Evolutionary conservation across 2,797 vertebrate species (phyloP).

Genomic region (Linurgus olivaceus): DNA sequence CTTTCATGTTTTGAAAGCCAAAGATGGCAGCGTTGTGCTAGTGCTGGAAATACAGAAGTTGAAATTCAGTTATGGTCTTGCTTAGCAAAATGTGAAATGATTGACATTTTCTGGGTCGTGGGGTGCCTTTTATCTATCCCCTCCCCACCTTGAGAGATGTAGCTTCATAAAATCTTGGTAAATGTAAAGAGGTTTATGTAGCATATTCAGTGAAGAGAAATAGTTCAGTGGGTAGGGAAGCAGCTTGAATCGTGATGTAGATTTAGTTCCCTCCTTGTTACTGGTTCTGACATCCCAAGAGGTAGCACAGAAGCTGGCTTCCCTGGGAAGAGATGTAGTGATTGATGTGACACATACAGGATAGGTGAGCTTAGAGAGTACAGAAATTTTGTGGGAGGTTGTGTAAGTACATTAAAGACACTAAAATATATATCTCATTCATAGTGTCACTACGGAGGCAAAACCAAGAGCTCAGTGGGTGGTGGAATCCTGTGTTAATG

Average conservation of each 20-base stretch:
- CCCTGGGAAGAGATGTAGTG: slow-evolving; percentile 55
- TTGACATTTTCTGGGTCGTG: neutral
- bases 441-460: slow-evolving; percentile 64
- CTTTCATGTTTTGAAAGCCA: neutral
- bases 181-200: neutral
- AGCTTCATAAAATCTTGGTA: neutral
- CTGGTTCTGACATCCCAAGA: slow-evolving; percentile 42
- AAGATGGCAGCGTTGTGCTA: neutral
- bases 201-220: neutral
- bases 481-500: slow-evolving; percentile 66
- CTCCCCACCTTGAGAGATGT: neutral
- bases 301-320: slow-evolving; percentile 46
- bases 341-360: slow-evolving; percentile 68
- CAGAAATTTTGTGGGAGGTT: slow-evolving; percentile 69
- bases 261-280: slow-evolving; percentile 18
- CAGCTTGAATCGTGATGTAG: neutral
- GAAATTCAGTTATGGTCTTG: neutral
- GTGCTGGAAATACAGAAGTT: neutral
- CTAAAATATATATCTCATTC: slow-evolving; percentile 72
- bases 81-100: neutral
- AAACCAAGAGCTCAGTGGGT: slow-evolving; percentile 65
- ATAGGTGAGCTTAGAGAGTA: slow-evolving; percentile 70
- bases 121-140: neutral
- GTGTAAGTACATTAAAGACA: slow-evolving; percentile 68
- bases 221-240: neutral